Conservation (phyloP, 2,113 vertebrate species). For the Genyomyrus donnyi region DNA sequence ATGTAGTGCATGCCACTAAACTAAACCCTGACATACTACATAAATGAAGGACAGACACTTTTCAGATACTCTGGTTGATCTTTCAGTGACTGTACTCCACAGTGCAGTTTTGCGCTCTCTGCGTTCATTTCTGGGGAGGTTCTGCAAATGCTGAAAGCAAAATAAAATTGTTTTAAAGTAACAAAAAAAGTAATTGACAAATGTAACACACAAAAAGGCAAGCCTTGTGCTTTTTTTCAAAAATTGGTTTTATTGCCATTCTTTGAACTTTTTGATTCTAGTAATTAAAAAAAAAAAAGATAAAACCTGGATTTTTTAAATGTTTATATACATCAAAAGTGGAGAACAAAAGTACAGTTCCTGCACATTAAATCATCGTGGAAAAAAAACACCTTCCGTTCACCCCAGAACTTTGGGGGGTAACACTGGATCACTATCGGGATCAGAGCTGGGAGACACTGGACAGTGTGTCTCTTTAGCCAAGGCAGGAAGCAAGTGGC, state of each 20-base stretch:
- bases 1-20: background rate
- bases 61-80: background rate
- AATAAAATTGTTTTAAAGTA: background rate
- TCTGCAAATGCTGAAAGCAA: background rate
- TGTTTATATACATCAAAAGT: conserved; percentile 48
- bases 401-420: conserved; percentile 15
- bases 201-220: background rate
- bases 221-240: conserved; percentile 37
- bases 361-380: conserved; percentile 41
- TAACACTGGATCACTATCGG: background rate
- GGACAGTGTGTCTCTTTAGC: background rate
- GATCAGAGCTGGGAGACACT: background rate
- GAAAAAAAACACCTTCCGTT: conserved; percentile 24
- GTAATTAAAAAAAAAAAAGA: conserved; percentile 57
- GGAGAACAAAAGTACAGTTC: conserved; percentile 17
- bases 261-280: conserved; percentile 44
- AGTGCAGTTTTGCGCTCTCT: background rate
- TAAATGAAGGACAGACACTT: background rate
- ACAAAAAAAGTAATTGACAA: background rate
- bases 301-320: conserved; percentile 46
- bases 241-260: conserved; percentile 50
- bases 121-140: background rate
- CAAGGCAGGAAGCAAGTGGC: background rate
- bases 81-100: background rate
- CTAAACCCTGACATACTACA: background rate